Evolutionary conservation across 2,888 invertebrate genomes (phyloP).

Genomic region (Cybosia mesomella): DNA sequence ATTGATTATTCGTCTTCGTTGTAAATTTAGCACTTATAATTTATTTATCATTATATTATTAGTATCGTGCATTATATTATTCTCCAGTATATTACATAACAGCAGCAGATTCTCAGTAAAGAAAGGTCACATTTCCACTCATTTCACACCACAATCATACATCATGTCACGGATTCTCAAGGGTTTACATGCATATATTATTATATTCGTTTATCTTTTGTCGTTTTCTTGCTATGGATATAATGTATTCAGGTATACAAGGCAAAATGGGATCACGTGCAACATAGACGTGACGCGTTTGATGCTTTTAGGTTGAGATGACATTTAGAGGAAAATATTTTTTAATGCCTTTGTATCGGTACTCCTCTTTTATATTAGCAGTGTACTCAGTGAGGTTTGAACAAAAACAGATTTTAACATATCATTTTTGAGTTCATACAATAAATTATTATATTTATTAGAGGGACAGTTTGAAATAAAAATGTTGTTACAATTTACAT

Average conservation of each 20-base stretch:
- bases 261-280: conserved; percentile 29
- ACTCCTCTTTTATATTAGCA: conserved; percentile 10
- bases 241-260: conserved; percentile 31
- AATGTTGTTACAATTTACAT: neutral
- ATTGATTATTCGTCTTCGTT: neutral
- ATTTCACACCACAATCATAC: conserved; percentile 27
- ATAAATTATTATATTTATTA: neutral
- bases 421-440: neutral
- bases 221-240: conserved; percentile 23
- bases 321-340: conserved; percentile 35
- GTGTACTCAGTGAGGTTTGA: neutral
- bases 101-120: conserved; percentile 2
- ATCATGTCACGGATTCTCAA: conserved; percentile 20
- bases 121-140: conserved; percentile 21
- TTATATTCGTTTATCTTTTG: conserved; percentile 23
- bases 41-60: conserved; percentile 1
- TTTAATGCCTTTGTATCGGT: conserved; percentile 38
- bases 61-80: neutral
- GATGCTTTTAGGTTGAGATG: conserved; percentile 34
- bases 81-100: conserved; percentile 7
- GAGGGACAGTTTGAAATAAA: neutral
- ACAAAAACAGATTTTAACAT: neutral
- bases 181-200: conserved; percentile 20
- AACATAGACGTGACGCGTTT: conserved; percentile 36
- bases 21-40: neutral